phyloP scores from a whole-genome alignment of 2,888 invertebrate species.

The Papilio elwesi region DNA sequence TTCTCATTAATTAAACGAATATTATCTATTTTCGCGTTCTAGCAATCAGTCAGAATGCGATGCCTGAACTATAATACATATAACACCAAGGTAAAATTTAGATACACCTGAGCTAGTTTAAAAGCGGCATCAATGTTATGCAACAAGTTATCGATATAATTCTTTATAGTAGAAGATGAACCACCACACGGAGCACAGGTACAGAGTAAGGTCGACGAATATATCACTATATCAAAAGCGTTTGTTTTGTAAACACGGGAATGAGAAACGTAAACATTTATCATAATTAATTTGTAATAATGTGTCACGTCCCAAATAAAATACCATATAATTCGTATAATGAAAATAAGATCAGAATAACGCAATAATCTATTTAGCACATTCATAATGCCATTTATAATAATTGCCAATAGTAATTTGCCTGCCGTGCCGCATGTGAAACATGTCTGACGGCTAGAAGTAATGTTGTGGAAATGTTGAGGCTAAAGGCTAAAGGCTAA shows the following conservation, averaged over 20 bases:
- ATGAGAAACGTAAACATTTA: conserved; percentile 72
- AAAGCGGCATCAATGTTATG: conserved; percentile 20
- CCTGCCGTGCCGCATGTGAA: too few species aligned
- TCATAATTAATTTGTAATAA: conserved; percentile 65
- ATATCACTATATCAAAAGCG: conserved; percentile 64
- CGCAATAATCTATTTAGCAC: background rate
- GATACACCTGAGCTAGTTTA: conserved; percentile 28
- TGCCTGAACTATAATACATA: too few species aligned
- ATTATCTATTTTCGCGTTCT: conserved; percentile 6
- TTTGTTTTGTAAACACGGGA: conserved; percentile 74
- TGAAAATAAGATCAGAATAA: conserved; percentile 32
- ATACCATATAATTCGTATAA: conserved; percentile 44
- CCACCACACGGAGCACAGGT: conserved; percentile 57
- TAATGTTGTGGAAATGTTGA: too few species aligned
- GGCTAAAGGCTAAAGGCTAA: too few species aligned
- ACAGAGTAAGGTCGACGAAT: conserved; percentile 54
- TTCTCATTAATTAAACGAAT: conserved; percentile 1
- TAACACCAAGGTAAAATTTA: conserved; percentile 42
- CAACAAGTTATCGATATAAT: conserved; percentile 39
- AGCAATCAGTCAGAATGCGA: conserved; percentile 2
- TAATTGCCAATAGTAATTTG: background rate
- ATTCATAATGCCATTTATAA: too few species aligned
- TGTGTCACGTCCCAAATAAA: conserved; percentile 56
- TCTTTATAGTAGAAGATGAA: conserved; percentile 46
- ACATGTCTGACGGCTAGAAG: too few species aligned